A percentile compares a stretch with the other conserved stretches of the same genome.
Conservation (phyloP, 2,888 invertebrate genomes). For the Sisyra nigra region DNA sequence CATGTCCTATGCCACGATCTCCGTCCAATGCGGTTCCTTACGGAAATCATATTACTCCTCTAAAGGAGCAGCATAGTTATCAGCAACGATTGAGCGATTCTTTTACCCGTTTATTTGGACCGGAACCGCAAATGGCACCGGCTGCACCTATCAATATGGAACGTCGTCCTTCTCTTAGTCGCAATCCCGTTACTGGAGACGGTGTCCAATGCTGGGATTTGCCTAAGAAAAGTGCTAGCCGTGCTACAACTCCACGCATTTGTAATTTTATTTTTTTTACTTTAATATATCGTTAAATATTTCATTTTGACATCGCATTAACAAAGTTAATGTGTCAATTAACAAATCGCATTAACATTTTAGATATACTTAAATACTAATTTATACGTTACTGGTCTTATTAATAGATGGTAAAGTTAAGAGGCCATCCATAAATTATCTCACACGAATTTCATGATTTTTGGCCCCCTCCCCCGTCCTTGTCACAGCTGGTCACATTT, state of each 20-base stretch:
- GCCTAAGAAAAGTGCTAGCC: conserved; percentile 16
- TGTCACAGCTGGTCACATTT: too few relatives aligned
- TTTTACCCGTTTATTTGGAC: conserved; percentile 24
- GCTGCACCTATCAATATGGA: conserved; percentile 11
- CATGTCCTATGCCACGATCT: conserved; percentile 17
- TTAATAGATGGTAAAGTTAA: too few relatives aligned
- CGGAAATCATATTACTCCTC: conserved; percentile 9
- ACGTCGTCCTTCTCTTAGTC: conserved; percentile 14
- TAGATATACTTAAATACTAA: too few relatives aligned
- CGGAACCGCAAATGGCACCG: conserved; percentile 21
- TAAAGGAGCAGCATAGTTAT: conserved; percentile 4
- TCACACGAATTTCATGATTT: too few relatives aligned
- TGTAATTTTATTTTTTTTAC: conserved; percentile 10
- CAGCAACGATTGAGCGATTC: conserved; percentile 20
- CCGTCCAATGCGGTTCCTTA: conserved; percentile 9
- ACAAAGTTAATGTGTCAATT: too few relatives aligned
- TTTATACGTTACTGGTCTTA: too few relatives aligned
- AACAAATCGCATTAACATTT: too few relatives aligned
- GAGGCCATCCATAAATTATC: too few relatives aligned
- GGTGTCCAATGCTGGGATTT: conserved; percentile 26
- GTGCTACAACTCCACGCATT: conserved; percentile 20
- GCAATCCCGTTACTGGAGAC: conserved; percentile 28
- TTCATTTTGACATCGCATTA: not conserved
- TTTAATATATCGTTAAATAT: not conserved
- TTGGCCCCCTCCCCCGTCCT: too few relatives aligned